Base-by-base conservation (phyloP, 2,113 vertebrate species). In the Macrotus californicus region DNA sequence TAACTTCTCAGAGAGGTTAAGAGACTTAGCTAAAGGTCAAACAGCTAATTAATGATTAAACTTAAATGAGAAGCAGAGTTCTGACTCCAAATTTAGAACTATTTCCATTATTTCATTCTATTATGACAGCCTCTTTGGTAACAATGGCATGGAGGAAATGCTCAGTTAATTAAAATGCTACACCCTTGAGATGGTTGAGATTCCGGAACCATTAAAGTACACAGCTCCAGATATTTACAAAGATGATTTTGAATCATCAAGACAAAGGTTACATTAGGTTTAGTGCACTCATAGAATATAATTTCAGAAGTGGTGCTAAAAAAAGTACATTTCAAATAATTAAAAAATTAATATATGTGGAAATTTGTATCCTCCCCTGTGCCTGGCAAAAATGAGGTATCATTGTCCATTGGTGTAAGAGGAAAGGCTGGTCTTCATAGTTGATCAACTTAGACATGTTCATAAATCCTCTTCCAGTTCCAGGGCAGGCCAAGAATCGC, bases 121-220 rank as follows among this genome's bases (percentile, higher is more conserved):
- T 85, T 96, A 94, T 77, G 77, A 86, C 48, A 95, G 80, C 46
- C 69, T 87, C 91, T 84, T 95, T 13, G 2, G 41, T 85, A 94
- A 95, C 92, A 96, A 87, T 34, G 66, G 83, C 46, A 66, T 31
- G 41, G 77, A 93, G 81, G 92, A 93, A 94, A 91, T 67, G 56
- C 69, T 93, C 87, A 19, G 73, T 95, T 96, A 96, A 94, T 94
- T 94, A 94, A 92, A 94, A 87, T 31, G 56, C 18, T 66, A 79
- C 56, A 92, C 90, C 87, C 96, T 39, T n/a, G 80, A 96, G 90
- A 83, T 29, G 21, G 66, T 70, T 80, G 72, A 95, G 66, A 54
- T 24, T 88, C 85, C 56, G 67, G 39, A 95, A 46, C 89, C 54
- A 50, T 41, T 70, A 21, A 94, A 84, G 86, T 64, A 83, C 46